Conservation (phyloP, 2,113 vertebrate species). For the Lampris megalopsis region DNA sequence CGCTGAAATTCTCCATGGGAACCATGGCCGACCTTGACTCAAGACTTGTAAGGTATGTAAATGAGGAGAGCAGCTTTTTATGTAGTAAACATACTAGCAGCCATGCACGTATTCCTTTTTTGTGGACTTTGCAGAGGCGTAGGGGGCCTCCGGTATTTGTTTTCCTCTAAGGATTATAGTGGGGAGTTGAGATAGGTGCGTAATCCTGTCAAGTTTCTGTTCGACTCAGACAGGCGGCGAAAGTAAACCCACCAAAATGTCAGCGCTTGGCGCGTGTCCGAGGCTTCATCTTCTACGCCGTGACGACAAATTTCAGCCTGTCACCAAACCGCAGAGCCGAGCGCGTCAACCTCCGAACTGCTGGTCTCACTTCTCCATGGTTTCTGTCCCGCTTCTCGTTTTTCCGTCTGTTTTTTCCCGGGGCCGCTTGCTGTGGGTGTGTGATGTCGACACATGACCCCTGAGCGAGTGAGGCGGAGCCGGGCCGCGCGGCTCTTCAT, state of each 20-base stretch:
- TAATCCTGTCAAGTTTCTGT: constrained; percentile 56
- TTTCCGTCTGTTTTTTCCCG: constrained; percentile 17
- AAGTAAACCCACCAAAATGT: constrained; percentile 19
- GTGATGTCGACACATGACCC: constrained; percentile 66
- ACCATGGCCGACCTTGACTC: constrained; percentile 49
- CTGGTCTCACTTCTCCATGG: constrained; percentile 13
- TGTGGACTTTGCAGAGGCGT: constrained; percentile 47
- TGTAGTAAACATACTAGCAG: constrained; percentile 37
- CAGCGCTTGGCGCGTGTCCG: neutral
- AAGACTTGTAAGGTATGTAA: constrained; percentile 52
- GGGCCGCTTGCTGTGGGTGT: constrained; percentile 22
- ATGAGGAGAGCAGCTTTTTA: constrained; percentile 45
- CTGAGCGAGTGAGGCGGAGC: constrained; percentile 16
- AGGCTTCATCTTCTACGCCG: constrained; percentile 1
- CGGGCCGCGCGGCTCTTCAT: constrained; percentile 54
- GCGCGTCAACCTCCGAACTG: constrained; percentile 15
- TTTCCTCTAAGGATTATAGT: constrained; percentile 62
- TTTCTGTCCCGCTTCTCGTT: neutral
- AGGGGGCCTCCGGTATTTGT: constrained; percentile 61
- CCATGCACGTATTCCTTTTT: constrained; percentile 23
- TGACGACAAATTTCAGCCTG: constrained; percentile 19
- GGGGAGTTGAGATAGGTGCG: constrained; percentile 36
- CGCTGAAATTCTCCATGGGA: constrained; percentile 16
- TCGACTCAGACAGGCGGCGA: constrained; percentile 20
- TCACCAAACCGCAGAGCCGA: constrained; percentile 23